Evolutionary conservation across 2,888 invertebrate species (phyloP).

Genomic region (Caenorhabditis uteleia): DNA sequence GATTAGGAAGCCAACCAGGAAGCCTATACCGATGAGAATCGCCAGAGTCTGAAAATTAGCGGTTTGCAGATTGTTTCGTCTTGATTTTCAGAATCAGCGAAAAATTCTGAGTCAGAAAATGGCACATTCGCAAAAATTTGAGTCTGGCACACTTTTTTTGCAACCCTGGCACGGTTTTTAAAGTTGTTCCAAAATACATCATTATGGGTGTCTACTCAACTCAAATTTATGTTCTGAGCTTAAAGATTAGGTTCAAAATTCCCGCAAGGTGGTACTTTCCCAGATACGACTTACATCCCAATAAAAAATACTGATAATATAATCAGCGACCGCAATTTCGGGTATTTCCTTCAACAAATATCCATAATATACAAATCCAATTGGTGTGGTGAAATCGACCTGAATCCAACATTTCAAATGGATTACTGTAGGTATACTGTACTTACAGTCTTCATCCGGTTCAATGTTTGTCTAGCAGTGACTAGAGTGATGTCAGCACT

Average conservation of each 20-base stretch:
- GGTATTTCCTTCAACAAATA: conserved; percentile 44
- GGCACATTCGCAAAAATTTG: no score
- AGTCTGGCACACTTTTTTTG: no score
- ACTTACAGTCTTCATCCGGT: conserved; percentile 33
- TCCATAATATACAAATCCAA: conserved; percentile 42
- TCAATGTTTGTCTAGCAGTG: conserved; percentile 35
- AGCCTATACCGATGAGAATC: conserved; percentile 17
- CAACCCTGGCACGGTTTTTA: no score
- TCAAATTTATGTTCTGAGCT: no score
- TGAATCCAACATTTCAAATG: conserved; percentile 2
- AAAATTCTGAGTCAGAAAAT: no score
- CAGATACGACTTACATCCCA: conserved; percentile 26
- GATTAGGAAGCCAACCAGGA: conserved; percentile 26
- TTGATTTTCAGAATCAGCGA: neutral
- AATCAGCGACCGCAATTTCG: conserved; percentile 40
- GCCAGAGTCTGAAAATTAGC: conserved; percentile 21
- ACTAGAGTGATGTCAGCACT: conserved; percentile 39
- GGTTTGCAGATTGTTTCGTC: no score
- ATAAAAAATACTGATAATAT: conserved; percentile 39
- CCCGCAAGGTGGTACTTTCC: no score
- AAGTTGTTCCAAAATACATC: no score
- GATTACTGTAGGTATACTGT: neutral
- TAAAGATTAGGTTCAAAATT: no score
- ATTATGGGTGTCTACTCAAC: no score
- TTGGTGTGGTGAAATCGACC: conserved; percentile 44